phyloP scores from a whole-genome alignment of 1,140 invertebrate genomes.

The Drosophila trapezifrons region DNA sequence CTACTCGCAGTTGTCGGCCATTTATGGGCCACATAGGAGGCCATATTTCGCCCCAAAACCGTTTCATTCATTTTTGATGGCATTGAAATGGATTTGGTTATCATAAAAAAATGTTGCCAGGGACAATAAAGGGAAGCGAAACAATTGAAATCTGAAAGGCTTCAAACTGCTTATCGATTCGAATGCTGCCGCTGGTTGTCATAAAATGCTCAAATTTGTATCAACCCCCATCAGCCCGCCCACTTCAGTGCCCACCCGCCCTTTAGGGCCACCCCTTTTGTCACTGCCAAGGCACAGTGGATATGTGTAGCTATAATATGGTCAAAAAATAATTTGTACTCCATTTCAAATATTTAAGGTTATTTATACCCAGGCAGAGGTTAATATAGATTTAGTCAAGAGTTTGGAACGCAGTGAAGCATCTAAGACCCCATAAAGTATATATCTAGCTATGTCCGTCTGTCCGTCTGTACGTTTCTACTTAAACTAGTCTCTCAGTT shows the following conservation, averaged over 20 bases:
- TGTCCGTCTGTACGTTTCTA: too few species aligned
- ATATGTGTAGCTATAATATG: too few species aligned
- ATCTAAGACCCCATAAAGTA: too few species aligned
- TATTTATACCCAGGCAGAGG: too few species aligned
- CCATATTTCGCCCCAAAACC: constrained; percentile 1
- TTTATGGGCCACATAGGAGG: constrained; percentile 33
- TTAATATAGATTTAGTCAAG: too few species aligned
- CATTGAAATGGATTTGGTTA: constrained; percentile 65
- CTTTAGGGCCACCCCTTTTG: constrained; percentile 11
- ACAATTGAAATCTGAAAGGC: constrained; percentile 73
- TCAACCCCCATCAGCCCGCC: constrained; percentile 1
- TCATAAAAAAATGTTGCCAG: constrained; percentile 62
- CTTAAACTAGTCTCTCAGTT: too few species aligned
- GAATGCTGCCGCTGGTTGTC: constrained; percentile 60
- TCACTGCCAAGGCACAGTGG: neutral
- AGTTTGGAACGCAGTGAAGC: too few species aligned
- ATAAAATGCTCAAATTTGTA: constrained; percentile 67
- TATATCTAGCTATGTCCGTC: too few species aligned
- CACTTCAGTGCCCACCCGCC: neutral
- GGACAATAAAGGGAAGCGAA: constrained; percentile 63
- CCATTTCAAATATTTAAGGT: neutral
- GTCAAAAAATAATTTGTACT: too few species aligned
- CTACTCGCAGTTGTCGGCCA: neutral
- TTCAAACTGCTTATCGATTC: constrained; percentile 77
- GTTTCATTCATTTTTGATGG: constrained; percentile 62